Evolutionary conservation across 1,140 invertebrate genomes (phyloP), one percentile per base, ranked within the genome.

Genomic region (Sogatella furcifera): DNA sequence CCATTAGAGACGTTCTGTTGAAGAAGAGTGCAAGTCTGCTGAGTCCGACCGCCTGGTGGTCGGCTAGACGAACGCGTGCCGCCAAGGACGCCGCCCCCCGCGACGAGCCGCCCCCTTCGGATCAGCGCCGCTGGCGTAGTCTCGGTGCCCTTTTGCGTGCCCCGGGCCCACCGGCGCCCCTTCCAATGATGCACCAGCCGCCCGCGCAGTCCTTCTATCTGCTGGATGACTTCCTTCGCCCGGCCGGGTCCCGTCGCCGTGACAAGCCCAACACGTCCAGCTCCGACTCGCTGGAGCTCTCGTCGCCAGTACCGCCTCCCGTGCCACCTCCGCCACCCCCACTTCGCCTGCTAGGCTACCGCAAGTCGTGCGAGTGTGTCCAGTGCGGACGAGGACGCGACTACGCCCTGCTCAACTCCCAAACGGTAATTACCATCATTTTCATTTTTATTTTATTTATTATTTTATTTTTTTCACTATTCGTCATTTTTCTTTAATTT

Each of bases 161-260:
- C 9, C 74, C 74, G 28, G 55, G 49, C 13, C 17, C 53, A 1
- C 54, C 54, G 15, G 38, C 60, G 15, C 58, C 44, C 17, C 52
- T 56, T 4, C 59, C 60, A 5, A 63, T 60, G 17, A 64, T 60
- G 5, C 60, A 62, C 2, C 74, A 74, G 2, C 71, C 68, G 8
- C 64, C 74, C 0, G 77, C 77, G 2, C 76, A 78, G 59, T 77
- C 75, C 61, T 79, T 79, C 53, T 79, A 79, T 63, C 68, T 79
- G 1, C 66, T 79, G 10, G 77, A 79, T 58, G 77, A 79, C 56
- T 79, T 79, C 41, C 62, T 79, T 52, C 69, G 72, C n/a, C 77
- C 77, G 0, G 72, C 74, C 53, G 73, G 71, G 31, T 54, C 54
- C 53, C 24, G 41, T 65, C 68, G 57, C 24, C 63, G 38, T 55